Evolutionary conservation across 1,140 invertebrate species (phyloP).

Genomic region (Pseudomyrmex dendroicus): DNA sequence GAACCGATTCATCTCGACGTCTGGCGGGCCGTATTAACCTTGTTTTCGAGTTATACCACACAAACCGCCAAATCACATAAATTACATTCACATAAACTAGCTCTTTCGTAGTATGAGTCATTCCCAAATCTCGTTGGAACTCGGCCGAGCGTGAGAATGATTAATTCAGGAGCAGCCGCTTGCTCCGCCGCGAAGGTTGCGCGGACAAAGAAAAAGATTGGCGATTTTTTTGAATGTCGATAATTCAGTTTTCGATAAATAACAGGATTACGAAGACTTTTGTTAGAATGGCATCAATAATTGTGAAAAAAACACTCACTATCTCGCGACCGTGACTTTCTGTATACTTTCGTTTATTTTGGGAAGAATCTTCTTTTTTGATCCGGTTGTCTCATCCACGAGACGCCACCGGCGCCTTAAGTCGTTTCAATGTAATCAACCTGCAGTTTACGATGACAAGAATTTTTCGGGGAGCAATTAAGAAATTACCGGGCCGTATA

Average conservation of each 20-base stretch:
- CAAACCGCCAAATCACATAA: conserved; percentile 22
- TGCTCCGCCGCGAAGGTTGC: neutral
- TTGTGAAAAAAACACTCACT: neutral
- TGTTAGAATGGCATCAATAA: conserved; percentile 44
- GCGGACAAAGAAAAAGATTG: conserved; percentile 10
- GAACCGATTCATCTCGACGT: conserved; percentile 46
- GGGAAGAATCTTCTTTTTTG: neutral
- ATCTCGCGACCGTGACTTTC: too few relatives aligned
- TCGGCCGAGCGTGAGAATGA: conserved; percentile 41
- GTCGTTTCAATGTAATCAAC: conserved; percentile 79
- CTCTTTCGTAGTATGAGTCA: conserved; percentile 45
- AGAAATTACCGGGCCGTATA: conserved; percentile 85
- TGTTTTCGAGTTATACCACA: conserved; percentile 25
- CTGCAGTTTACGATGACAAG: conserved; percentile 84
- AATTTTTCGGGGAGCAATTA: conserved; percentile 84
- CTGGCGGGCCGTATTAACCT: conserved; percentile 30
- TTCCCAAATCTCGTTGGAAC: conserved; percentile 4
- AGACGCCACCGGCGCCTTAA: conserved; percentile 73
- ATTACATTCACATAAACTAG: conserved; percentile 23
- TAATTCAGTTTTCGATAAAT: conserved; percentile 13
- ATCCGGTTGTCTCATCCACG: conserved; percentile 50
- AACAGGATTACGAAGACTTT: neutral
- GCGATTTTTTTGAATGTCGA: conserved; percentile 4
- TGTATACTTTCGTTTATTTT: too few relatives aligned
- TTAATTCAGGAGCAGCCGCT: conserved; percentile 39